Percentiles rank a stretch among this genome's conserved stretches.
phyloP scores from a whole-genome alignment of 2,888 invertebrate genomes.

The Torymus tubicola region DNA sequence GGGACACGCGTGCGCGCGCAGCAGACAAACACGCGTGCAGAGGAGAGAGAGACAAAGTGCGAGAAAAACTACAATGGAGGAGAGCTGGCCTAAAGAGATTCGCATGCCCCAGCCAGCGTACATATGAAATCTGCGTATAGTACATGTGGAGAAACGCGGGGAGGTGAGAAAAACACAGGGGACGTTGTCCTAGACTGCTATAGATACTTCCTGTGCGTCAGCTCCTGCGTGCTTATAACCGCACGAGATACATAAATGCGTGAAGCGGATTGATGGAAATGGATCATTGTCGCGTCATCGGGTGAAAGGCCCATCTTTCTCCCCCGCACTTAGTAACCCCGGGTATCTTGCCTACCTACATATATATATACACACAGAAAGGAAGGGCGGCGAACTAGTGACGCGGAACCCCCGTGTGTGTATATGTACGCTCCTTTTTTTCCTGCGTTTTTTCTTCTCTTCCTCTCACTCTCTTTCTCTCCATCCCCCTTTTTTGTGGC shows the following conservation, averaged over 20 bases:
- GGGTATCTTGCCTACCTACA: no score
- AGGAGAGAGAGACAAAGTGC: conserved; percentile 28
- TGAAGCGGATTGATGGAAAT: conserved; percentile 35
- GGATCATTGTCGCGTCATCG: conserved; percentile 46
- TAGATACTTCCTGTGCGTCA: background rate
- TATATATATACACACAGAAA: no score
- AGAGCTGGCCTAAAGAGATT: conserved; percentile 34
- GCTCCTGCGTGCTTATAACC: background rate
- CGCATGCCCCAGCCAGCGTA: conserved; percentile 15
- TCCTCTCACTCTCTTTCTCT: background rate
- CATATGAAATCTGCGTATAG: conserved; percentile 33
- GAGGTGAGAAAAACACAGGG: background rate
- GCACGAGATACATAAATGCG: background rate
- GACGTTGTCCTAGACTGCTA: no score
- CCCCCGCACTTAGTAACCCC: conserved; percentile 43
- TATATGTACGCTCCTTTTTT: no score
- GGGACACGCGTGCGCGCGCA: conserved; percentile 48
- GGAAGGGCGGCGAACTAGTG: conserved; percentile 8
- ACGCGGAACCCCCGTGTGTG: conserved; percentile 7
- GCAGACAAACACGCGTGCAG: conserved; percentile 28
- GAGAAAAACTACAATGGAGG: conserved; percentile 36
- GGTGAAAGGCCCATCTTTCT: background rate
- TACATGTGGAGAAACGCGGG: background rate
- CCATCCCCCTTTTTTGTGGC: background rate
- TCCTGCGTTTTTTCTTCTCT: no score